These are phyloP conservation scores for Epinotia brunnichana DNA, from an alignment of 2,888 invertebrate species.

Conservation along the genomic window DNA sequence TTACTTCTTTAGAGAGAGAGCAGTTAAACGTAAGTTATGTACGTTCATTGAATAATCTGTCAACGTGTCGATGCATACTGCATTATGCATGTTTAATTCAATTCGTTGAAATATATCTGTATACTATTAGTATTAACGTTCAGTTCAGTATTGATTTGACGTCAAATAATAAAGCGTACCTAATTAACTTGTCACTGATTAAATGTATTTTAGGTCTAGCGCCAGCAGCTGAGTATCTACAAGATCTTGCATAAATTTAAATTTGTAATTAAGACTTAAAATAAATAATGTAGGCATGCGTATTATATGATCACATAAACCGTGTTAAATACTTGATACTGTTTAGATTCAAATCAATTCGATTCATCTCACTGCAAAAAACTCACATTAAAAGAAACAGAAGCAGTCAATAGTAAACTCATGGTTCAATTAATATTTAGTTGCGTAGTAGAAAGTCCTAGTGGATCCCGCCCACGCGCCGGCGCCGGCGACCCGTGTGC, in stretches of 20 bases:
- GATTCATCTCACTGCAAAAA: neutral
- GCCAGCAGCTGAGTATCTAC: neutral
- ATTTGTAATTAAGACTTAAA: too few species aligned
- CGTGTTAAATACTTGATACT: too few species aligned
- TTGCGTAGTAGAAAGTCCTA: constrained; percentile 45
- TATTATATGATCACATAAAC: too few species aligned
- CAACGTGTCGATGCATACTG: constrained; percentile 37
- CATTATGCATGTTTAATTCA: constrained; percentile 30
- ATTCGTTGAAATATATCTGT: constrained; percentile 36
- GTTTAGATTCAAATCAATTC: neutral
- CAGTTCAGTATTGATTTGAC: neutral
- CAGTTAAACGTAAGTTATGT: constrained; percentile 36
- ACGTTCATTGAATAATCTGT: constrained; percentile 42
- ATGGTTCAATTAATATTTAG: constrained; percentile 10
- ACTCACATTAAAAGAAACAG: neutral
- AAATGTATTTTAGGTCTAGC: neutral
- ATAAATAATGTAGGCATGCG: too few species aligned
- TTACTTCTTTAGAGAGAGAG: constrained; percentile 2
- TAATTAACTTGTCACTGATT: constrained; percentile 6
- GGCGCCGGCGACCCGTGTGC: constrained; percentile 48
- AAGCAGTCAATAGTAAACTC: neutral
- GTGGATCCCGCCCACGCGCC: constrained; percentile 60
- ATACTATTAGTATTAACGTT: neutral
- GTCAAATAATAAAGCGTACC: neutral
- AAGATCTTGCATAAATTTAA: too few species aligned